Conservation (phyloP, 1,140 invertebrate species). For the Hesperophylax magnus region DNA sequence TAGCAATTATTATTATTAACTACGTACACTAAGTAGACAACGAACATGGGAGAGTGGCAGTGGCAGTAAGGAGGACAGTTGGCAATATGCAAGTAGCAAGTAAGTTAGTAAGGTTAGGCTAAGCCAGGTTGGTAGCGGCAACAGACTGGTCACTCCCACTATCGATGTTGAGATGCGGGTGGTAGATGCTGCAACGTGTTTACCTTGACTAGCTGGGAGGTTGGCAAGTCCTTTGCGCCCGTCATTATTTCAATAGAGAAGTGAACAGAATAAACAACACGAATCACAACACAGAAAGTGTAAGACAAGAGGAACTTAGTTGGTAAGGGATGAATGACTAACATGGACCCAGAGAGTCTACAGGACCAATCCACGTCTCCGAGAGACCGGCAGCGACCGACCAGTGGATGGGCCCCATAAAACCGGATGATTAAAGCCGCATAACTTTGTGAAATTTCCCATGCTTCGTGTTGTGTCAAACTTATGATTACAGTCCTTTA, state of each 20-base stretch:
- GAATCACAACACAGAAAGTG: slow-evolving; percentile 68
- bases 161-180: slow-evolving; percentile 34
- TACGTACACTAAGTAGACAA: slow-evolving; percentile 17
- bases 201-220: slow-evolving; percentile 74
- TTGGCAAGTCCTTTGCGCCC: slow-evolving; percentile 71
- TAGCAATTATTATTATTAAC: neutral
- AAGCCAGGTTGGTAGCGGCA: neutral
- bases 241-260: slow-evolving; percentile 61
- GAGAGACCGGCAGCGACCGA: too few relatives aligned
- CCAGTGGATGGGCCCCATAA: neutral
- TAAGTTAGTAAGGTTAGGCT: neutral
- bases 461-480: neutral
- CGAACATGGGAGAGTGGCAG: slow-evolving; percentile 26
- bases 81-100: too few relatives aligned
- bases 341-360: neutral
- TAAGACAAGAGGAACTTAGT: slow-evolving; percentile 61
- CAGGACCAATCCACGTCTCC: neutral
- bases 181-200: slow-evolving; percentile 54
- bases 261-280: slow-evolving; percentile 68
- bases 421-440: neutral
- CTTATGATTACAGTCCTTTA: too few relatives aligned
- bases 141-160: slow-evolving; percentile 12
- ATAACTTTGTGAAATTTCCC: neutral
- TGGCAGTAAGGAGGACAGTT: too few relatives aligned
- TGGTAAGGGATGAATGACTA: neutral